A percentile compares a stretch with the other conserved stretches of the same genome.
These are phyloP conservation scores for Zaprionus camerounensis DNA, from an alignment of 1,140 invertebrate species.

Conservation along the genomic window DNA sequence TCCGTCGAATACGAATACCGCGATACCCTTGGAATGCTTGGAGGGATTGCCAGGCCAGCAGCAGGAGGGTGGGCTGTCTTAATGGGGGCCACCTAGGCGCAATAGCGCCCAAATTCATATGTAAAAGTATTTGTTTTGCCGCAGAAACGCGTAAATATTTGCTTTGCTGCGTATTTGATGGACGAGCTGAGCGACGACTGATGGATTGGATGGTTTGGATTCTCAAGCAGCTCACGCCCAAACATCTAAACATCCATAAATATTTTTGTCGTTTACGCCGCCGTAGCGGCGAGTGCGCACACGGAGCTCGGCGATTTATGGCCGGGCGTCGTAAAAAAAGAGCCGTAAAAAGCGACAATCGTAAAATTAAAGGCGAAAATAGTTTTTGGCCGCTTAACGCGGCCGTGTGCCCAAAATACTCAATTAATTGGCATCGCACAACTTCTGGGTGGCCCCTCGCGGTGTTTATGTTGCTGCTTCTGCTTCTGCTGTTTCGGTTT, in stretches of 20 bases:
- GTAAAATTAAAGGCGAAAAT: slow-evolving; percentile 76
- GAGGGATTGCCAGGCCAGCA: slow-evolving; percentile 1
- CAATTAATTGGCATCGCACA: slow-evolving; percentile 69
- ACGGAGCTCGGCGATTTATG: slow-evolving; percentile 62
- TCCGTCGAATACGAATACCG: slow-evolving; percentile 22
- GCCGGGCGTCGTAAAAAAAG: slow-evolving; percentile 68
- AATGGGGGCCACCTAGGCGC: slow-evolving; percentile 60
- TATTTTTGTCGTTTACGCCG: slow-evolving; percentile 74
- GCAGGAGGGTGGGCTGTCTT: neutral
- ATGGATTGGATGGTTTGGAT: slow-evolving; percentile 38
- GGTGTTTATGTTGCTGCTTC: slow-evolving; percentile 13
- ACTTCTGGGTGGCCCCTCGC: slow-evolving; percentile 69
- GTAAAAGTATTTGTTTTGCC: slow-evolving; percentile 59
- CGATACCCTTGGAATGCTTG: slow-evolving; percentile 54
- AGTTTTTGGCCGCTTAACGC: slow-evolving; percentile 68
- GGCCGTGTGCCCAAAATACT: slow-evolving; percentile 67
- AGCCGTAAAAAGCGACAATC: slow-evolving; percentile 64
- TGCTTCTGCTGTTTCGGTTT: neutral
- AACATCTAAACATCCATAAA: slow-evolving; percentile 74
- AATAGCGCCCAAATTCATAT: slow-evolving; percentile 62
- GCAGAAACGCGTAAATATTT: slow-evolving; percentile 60
- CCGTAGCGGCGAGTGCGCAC: neutral
- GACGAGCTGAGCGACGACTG: slow-evolving; percentile 22
- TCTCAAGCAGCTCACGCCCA: slow-evolving; percentile 68
- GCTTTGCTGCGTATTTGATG: slow-evolving; percentile 64